These are phyloP conservation scores for Melinaea menophilus DNA, from an alignment of 2,888 invertebrate species.

Conservation along the genomic window DNA sequence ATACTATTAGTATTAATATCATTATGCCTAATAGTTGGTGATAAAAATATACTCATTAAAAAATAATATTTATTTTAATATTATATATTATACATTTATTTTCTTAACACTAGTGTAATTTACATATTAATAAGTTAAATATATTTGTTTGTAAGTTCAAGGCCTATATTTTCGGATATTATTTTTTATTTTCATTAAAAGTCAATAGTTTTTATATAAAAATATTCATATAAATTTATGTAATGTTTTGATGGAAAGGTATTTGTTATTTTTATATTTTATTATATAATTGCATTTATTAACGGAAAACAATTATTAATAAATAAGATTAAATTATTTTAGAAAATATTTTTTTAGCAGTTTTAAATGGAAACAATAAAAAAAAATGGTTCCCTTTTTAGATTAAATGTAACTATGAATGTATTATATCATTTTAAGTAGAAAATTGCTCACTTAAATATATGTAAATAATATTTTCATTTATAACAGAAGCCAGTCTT, in stretches of 20 bases:
- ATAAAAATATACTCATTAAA: conserved; percentile 1
- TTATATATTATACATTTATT: too few species aligned
- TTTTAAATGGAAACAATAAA: too few species aligned
- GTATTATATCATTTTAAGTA: conserved; percentile 2
- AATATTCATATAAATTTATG: background rate
- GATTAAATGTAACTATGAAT: too few species aligned
- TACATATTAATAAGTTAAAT: background rate
- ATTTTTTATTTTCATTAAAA: background rate
- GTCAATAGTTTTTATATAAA: background rate
- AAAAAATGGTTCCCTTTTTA: too few species aligned
- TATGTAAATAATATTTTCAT: conserved; percentile 5
- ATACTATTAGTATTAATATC: background rate
- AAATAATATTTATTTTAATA: too few species aligned
- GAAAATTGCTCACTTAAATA: conserved; percentile 14
- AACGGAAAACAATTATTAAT: background rate
- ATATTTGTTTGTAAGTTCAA: background rate
- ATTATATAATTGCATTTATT: conserved; percentile 3
- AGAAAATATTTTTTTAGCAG: too few species aligned
- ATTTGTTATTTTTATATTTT: background rate
- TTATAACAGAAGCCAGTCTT: background rate
- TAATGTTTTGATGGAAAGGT: background rate
- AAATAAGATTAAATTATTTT: too few species aligned
- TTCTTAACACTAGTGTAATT: background rate
- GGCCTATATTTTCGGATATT: conserved; percentile 1
- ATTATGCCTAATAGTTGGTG: conserved; percentile 1